Base-by-base conservation (phyloP, 1,140 invertebrate species). In the Rhopalosiphum maidis region DNA sequence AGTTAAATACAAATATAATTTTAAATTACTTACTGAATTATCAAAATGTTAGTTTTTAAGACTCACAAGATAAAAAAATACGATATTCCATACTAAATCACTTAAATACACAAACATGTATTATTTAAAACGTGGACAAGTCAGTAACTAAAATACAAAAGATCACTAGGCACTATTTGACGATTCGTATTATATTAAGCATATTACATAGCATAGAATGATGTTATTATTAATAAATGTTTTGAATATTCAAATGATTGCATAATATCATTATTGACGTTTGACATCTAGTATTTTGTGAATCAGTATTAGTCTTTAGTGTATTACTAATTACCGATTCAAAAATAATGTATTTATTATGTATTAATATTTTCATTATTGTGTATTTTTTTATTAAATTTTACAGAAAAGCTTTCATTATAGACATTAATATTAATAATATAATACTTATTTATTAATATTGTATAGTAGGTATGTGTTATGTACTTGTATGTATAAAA, bases 191-290 rank as follows among this genome's bases (percentile, higher is more conserved):
- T 60, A 8, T 35, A 55, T 37, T 55, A 55, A 35, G 30, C 1
- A 43, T 68, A 68, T 90, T 60, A 15, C 6, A 30, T 68, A 6
- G 55, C 9, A 68, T 89, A 15, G n/a, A 89, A 89, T 37, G 23
- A 89, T 90, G 25, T 41, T 55, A 35, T 55, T 54, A 90, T 90
- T 90, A 90, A 68, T 90, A 60, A 68, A 68, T 43, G 11, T 25
- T 68, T 90, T 90, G 89, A 90, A 90, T 90, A 90, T 68, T 90
- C 3, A 89, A 90, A 68, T 68, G 8, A 11, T 55, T 68, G 54
- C 55, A 90, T 68, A 68, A 90, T 68, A 68, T n/a, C 23, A 37
- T 55, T 89, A 60, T 25, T 90, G 37, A 90, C 37, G 25, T 90
- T 92, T 92, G 90, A 92, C 90, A 92, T 77, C 68, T 41, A 92